Evolutionary conservation across 2,888 invertebrate genomes (phyloP).

Genomic region (Sinohyriopsis cumingii): DNA sequence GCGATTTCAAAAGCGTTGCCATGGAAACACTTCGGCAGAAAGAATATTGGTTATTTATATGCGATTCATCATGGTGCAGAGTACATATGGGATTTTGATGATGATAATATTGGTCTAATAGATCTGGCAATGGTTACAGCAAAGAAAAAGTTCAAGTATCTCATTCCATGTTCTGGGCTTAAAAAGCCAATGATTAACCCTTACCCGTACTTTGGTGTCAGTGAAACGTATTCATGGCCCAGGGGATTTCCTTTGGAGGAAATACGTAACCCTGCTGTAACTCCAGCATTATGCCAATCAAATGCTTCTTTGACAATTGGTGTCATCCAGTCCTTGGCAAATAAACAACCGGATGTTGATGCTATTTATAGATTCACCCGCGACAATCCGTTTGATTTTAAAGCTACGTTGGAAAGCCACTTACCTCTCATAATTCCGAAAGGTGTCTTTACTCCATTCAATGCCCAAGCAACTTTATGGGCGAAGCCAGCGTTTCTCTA

Average conservation of each 20-base stretch:
- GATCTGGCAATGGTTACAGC: background rate
- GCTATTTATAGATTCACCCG: conserved; percentile 18
- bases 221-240: conserved; percentile 16
- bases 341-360: conserved; percentile 22
- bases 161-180: background rate
- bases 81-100: conserved; percentile 22
- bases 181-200: conserved; percentile 13
- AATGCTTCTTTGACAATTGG: background rate
- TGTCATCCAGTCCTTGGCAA: conserved; percentile 18
- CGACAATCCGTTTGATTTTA: conserved; percentile 15
- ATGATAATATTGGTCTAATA: conserved; percentile 10
- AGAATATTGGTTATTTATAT: conserved; percentile 23
- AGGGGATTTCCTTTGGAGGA: conserved; percentile 14
- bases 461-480: conserved; percentile 20
- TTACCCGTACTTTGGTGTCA: conserved; percentile 17
- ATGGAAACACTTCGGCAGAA: conserved; percentile 10
- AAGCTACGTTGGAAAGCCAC: conserved; percentile 2
- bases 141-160: background rate
- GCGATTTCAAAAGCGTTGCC: conserved; percentile 9
- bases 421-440: conserved; percentile 5
- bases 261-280: conserved; percentile 1
- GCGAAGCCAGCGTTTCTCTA: conserved; percentile 7
- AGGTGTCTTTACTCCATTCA: conserved; percentile 15
- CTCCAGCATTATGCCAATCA: background rate
- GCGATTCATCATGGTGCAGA: conserved; percentile 17